Evolutionary conservation across 2,113 vertebrate genomes (phyloP).

Genomic region (Tringa solitaria): DNA sequence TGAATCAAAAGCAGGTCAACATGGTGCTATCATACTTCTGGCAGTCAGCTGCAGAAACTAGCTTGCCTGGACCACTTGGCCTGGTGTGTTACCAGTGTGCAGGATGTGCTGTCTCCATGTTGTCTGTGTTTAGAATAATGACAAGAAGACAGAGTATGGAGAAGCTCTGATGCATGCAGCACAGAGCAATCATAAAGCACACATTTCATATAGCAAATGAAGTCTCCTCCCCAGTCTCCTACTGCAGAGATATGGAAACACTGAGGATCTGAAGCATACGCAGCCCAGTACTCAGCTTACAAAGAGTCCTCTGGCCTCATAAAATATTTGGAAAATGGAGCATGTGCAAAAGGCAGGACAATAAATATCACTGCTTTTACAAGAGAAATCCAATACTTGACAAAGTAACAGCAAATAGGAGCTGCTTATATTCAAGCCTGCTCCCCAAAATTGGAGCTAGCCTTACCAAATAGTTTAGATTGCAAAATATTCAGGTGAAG

Average conservation of each 20-base stretch:
- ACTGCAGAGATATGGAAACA: not conserved
- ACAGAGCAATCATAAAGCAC: not conserved
- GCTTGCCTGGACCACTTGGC: not conserved
- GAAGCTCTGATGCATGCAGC: not conserved
- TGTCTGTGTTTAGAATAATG: not conserved
- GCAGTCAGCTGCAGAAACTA: not conserved
- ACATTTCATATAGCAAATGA: not conserved
- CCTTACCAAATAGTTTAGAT: not conserved
- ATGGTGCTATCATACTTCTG: not conserved
- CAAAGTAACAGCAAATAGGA: not conserved
- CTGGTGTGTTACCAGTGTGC: not conserved
- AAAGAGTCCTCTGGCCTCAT: not conserved
- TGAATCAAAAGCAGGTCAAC: not conserved
- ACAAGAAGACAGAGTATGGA: not conserved
- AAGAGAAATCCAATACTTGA: not conserved
- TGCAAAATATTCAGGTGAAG: not conserved
- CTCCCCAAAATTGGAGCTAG: not conserved
- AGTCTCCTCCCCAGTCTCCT: not conserved
- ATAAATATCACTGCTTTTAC: not conserved
- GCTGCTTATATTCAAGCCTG: not conserved
- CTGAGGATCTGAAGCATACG: not conserved
- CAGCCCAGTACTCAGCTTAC: not conserved
- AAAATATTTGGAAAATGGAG: not conserved
- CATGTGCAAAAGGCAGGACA: not conserved
- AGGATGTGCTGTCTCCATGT: not conserved